Percentiles rank a stretch among this genome's conserved stretches.
These are phyloP conservation scores for Tarsius wallacei DNA, from an alignment of 2,797 vertebrate species.

Conservation along the genomic window DNA sequence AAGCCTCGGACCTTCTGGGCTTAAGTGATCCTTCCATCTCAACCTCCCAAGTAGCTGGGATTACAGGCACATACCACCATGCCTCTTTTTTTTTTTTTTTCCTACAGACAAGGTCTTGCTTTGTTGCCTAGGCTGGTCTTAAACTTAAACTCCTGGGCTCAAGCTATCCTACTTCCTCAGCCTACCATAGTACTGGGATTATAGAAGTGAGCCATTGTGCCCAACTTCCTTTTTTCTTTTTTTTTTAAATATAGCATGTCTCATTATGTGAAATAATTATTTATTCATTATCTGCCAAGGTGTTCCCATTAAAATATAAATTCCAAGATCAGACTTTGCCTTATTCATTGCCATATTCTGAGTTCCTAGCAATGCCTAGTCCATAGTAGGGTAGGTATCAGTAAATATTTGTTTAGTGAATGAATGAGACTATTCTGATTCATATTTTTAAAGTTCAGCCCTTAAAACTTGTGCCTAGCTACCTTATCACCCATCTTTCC, in stretches of 20 bases:
- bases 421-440: slow-evolving; percentile 37
- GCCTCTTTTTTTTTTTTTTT: too few relatives aligned
- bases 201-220: too few relatives aligned
- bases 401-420: slow-evolving; percentile 39
- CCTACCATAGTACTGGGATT: too few relatives aligned
- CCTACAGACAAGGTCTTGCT: too few relatives aligned
- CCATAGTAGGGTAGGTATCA: neutral
- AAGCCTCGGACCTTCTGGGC: too few relatives aligned
- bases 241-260: slow-evolving; percentile 16
- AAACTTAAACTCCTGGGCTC: too few relatives aligned
- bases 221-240: neutral
- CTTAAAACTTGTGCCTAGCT: slow-evolving; percentile 57
- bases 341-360: slow-evolving; percentile 34
- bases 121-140: too few relatives aligned
- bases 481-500: neutral
- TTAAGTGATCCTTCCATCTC: too few relatives aligned
- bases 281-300: slow-evolving; percentile 28
- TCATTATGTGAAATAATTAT: slow-evolving; percentile 12
- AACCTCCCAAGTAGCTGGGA: too few relatives aligned
- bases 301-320: slow-evolving; percentile 43
- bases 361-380: neutral
- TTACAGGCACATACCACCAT: too few relatives aligned
- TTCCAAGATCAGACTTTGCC: slow-evolving; percentile 46
- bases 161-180: too few relatives aligned
- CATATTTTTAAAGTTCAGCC: slow-evolving; percentile 25